phyloP scores from a whole-genome alignment of 2,113 vertebrate genomes.

The Heterotis niloticus region DNA sequence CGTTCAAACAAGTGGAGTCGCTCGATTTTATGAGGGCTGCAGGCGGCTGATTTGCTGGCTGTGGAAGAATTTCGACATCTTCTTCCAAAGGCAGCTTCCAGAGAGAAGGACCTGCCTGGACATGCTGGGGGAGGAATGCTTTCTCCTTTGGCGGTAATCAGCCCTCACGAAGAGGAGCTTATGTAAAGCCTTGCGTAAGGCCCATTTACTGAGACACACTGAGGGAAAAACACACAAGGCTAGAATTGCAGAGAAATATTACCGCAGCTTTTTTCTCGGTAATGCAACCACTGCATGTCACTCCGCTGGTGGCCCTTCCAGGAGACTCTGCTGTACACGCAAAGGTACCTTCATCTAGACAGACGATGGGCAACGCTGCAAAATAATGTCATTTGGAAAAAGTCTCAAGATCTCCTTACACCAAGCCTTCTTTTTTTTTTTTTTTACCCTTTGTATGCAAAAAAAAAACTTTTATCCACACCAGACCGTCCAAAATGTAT shows the following conservation, averaged over 20 bases:
- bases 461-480: too few species aligned
- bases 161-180: conserved; percentile 3
- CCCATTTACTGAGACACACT: background rate
- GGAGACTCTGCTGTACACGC: background rate
- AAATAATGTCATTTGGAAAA: too few species aligned
- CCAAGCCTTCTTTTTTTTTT: too few species aligned
- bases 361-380: too few species aligned
- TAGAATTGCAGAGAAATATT: conserved; percentile 7
- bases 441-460: too few species aligned
- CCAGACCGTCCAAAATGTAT: too few species aligned
- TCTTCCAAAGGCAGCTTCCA: conserved; percentile 40
- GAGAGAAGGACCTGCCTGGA: conserved; percentile 47
- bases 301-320: background rate
- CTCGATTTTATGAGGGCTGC: conserved; percentile 8
- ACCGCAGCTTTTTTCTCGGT: background rate
- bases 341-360: background rate
- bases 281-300: background rate
- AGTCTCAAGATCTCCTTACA: too few species aligned
- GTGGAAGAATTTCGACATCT: conserved; percentile 45
- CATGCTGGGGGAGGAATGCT: conserved; percentile 57
- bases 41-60: background rate
- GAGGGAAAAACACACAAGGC: background rate
- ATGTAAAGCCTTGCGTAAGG: conserved; percentile 16
- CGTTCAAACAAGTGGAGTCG: background rate
- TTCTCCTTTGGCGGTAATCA: conserved; percentile 23